Evolutionary conservation across 2,888 invertebrate species (phyloP).

Genomic region (Petrolisthes cinctipes): DNA sequence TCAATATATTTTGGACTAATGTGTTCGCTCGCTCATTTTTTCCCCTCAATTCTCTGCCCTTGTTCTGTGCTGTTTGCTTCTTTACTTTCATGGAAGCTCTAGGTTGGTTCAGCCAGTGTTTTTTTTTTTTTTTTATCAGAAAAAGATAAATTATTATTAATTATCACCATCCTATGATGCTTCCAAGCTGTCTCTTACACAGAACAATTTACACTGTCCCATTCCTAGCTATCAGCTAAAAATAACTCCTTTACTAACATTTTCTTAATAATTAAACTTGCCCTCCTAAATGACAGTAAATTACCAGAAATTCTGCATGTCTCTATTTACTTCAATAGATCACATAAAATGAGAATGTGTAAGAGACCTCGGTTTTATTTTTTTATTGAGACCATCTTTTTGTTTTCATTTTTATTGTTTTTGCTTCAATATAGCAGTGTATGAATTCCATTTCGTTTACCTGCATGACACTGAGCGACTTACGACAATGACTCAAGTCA

Average conservation of each 20-base stretch:
- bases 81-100: conserved; percentile 57
- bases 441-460: conserved; percentile 45
- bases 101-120: conserved; percentile 53
- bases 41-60: conserved; percentile 61
- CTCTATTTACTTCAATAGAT: conserved; percentile 34
- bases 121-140: background rate
- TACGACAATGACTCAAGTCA: conserved; percentile 53
- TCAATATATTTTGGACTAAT: conserved; percentile 64
- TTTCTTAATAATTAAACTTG: conserved; percentile 48
- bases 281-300: conserved; percentile 52
- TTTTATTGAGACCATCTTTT: conserved; percentile 34
- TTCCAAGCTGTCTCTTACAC: conserved; percentile 64
- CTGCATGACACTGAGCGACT: conserved; percentile 59
- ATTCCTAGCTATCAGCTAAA: conserved; percentile 49
- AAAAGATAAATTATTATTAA: conserved; percentile 34
- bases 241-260: conserved; percentile 52
- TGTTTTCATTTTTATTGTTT: conserved; percentile 23
- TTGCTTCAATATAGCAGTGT: conserved; percentile 55
- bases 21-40: conserved; percentile 62
- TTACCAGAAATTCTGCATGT: conserved; percentile 50
- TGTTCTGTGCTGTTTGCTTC: conserved; percentile 61
- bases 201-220: conserved; percentile 58
- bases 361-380: conserved; percentile 54
- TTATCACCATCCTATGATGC: conserved; percentile 55
- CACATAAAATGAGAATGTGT: conserved; percentile 45